Base-by-base conservation (phyloP, 2,888 invertebrate species). In the Macaria liturata region DNA sequence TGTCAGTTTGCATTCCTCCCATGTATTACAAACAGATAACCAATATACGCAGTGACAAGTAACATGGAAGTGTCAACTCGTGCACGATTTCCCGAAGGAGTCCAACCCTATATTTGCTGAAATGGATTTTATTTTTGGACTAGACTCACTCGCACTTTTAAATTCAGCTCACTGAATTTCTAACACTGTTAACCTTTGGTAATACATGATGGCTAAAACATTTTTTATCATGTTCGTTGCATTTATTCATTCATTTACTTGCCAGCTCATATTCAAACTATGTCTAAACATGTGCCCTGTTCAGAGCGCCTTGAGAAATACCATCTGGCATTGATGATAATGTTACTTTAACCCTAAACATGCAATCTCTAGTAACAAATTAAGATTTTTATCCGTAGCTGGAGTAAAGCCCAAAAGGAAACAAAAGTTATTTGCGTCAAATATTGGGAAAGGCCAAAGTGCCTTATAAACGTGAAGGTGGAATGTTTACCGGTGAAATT, bases 401-500 rank as follows among this genome's bases (percentile, higher is more conserved):
- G 53, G 45, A 43, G 44, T 8, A 57, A 53, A 48, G 32, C 37
- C 40, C 9, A 32, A 34, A 20, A 20, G 32, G 20, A 46, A 54
- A 46, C 54, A 54, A 50, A 58, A 59, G 50, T 54, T 49, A 50
- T 59, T 32, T 32, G 31, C 37, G 50, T 47, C 59, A 59, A 59
- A 59, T 54, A 54, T 54, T 56, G 46, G 48, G 48, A 56, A 60
- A 60, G 46, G 55, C 46, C 43, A 60, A 60, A 60, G 52, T 56
- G 55, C 49, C 55, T 53, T 56, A 60, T 56, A 60, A 59, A 60
- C 59, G 59, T 9, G 49, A 56, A 60, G 55, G 55, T 56, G 52
- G 55, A 60, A 60, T 60, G 59, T 60, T 60, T 60, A 56, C 55
- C 55, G 52, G 55, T 55, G 55, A 49, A 60, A 55, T 60, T 60